A percentile compares a stretch with the other conserved stretches of the same genome.
Evolutionary conservation across 2,113 vertebrate species (phyloP).

Genomic region (Campylomormyrus tamandua): DNA sequence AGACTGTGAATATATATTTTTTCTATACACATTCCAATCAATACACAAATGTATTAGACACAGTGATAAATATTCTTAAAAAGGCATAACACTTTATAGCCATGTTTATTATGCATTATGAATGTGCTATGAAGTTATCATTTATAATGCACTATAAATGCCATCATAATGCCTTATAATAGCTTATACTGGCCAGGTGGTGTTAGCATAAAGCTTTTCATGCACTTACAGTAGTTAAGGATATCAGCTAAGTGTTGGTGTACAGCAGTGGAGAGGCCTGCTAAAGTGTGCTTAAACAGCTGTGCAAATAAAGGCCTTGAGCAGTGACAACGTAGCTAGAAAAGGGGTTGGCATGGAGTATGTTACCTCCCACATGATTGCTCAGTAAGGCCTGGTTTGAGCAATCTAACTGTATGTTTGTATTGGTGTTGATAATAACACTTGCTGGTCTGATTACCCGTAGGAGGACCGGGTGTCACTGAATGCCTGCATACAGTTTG

Average conservation of each 20-base stretch:
- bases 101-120: too few relatives aligned
- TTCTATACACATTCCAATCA: too few relatives aligned
- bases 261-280: background rate
- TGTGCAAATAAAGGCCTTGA: background rate
- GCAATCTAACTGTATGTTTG: background rate
- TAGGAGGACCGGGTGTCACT: background rate
- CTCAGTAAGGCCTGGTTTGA: background rate
- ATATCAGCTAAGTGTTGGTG: background rate
- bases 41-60: too few relatives aligned
- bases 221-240: background rate
- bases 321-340: background rate
- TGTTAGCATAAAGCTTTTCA: background rate
- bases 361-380: background rate
- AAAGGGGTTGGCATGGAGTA: background rate
- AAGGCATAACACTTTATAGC: too few relatives aligned
- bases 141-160: too few relatives aligned
- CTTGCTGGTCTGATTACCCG: background rate
- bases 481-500: background rate
- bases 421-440: background rate
- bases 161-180: too few relatives aligned
- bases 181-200: too few relatives aligned
- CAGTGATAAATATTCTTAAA: too few relatives aligned
- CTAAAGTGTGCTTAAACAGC: background rate
- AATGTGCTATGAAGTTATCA: too few relatives aligned
- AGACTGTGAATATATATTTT: background rate